These are phyloP conservation scores for Automeris io DNA, from an alignment of 2,888 invertebrate species.

Conservation along the genomic window DNA sequence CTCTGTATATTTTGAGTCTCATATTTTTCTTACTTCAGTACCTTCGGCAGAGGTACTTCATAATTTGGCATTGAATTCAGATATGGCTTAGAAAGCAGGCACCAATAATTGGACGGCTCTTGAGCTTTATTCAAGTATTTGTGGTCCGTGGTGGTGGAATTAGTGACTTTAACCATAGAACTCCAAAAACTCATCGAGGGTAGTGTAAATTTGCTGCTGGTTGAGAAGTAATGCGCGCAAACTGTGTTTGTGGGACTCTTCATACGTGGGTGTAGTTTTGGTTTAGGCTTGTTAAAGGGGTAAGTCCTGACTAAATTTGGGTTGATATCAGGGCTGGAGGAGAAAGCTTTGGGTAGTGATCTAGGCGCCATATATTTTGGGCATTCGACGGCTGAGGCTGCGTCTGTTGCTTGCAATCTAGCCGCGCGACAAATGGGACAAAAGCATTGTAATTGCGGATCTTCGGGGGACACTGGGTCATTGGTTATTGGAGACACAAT, in stretches of 20 bases:
- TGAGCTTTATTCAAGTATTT: no score
- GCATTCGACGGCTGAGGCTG: conserved; percentile 6
- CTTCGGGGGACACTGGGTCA: neutral
- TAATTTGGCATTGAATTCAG: no score
- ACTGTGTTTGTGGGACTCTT: conserved; percentile 12
- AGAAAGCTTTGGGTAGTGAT: neutral
- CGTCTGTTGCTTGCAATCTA: conserved; percentile 14
- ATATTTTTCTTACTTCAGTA: no score
- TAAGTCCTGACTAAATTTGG: conserved; percentile 11
- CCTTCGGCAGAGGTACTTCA: no score
- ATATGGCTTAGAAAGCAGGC: no score
- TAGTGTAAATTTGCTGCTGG: conserved; percentile 6
- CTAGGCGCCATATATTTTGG: neutral
- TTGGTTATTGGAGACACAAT: neutral
- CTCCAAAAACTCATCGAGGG: no score
- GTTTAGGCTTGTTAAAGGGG: conserved; percentile 6
- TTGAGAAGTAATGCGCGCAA: conserved; percentile 21
- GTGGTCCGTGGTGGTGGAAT: no score
- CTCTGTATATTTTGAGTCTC: no score
- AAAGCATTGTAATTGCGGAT: neutral
- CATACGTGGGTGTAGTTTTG: conserved; percentile 4
- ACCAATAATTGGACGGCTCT: no score
- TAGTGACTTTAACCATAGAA: no score
- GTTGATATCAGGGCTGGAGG: conserved; percentile 9
- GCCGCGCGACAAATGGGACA: conserved; percentile 15